phyloP scores from a whole-genome alignment of 2,888 invertebrate genomes.

The Pseudococcus viburni region DNA sequence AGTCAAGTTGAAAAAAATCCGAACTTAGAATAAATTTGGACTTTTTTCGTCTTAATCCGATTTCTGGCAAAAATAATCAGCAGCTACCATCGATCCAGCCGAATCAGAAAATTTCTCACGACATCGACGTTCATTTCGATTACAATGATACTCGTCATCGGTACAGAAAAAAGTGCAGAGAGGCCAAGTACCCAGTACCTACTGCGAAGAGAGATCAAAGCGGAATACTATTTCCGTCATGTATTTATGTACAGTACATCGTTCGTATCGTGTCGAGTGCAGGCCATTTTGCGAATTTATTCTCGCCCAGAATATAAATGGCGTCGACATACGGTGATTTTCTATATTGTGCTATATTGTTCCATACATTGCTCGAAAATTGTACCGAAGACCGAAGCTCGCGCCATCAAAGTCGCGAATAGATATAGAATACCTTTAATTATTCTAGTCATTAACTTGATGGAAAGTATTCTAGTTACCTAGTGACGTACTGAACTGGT shows the following conservation, averaged over 20 bases:
- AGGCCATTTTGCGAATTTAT: background rate
- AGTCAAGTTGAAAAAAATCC: too few relatives aligned
- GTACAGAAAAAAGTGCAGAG: too few relatives aligned
- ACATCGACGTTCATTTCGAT: too few relatives aligned
- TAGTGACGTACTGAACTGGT: constrained; percentile 57
- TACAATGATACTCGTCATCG: too few relatives aligned
- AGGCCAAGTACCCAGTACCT: too few relatives aligned
- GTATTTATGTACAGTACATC: background rate
- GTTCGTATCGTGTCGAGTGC: background rate
- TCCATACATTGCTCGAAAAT: constrained; percentile 20
- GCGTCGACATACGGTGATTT: background rate
- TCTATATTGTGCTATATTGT: constrained; percentile 33
- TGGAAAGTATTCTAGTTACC: constrained; percentile 57
- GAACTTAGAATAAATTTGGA: too few relatives aligned
- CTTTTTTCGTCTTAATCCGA: too few relatives aligned
- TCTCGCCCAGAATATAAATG: constrained; percentile 12
- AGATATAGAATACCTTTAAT: constrained; percentile 22
- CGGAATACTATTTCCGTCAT: background rate
- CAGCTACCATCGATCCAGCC: too few relatives aligned
- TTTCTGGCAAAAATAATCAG: too few relatives aligned
- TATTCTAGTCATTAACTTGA: constrained; percentile 50
- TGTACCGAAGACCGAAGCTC: background rate
- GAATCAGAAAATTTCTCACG: too few relatives aligned
- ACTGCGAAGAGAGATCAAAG: background rate
- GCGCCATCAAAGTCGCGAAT: background rate